phyloP scores from a whole-genome alignment of 2,797 vertebrate genomes.

The Corythornis leucogaster region DNA sequence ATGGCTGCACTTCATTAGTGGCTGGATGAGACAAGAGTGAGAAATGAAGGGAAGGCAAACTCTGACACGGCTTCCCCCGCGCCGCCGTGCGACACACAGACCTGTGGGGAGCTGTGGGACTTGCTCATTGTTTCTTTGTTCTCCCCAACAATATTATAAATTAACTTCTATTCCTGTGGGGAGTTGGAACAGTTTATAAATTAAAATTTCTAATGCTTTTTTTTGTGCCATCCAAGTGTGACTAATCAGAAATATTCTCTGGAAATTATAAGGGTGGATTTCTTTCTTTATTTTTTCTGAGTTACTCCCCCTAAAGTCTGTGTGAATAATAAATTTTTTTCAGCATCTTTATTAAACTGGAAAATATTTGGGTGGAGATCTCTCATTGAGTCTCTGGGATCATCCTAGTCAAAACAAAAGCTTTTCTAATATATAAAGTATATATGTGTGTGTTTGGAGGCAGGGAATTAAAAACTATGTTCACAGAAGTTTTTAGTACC shows the following conservation, averaged over 20 bases:
- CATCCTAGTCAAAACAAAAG: background rate
- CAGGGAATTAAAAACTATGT: background rate
- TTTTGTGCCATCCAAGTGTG: background rate
- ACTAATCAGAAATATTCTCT: slow-evolving; percentile 38
- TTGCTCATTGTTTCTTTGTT: slow-evolving; percentile 20
- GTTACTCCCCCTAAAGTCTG: background rate
- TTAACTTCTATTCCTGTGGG: slow-evolving; percentile 15
- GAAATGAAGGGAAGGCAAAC: background rate
- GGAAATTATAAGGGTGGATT: background rate
- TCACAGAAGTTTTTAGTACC: background rate
- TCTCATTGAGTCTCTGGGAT: background rate
- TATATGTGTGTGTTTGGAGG: background rate
- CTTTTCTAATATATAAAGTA: background rate
- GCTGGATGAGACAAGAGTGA: background rate
- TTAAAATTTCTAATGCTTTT: background rate
- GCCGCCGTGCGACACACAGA: background rate
- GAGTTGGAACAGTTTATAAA: slow-evolving; percentile 29
- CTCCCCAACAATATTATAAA: slow-evolving; percentile 12
- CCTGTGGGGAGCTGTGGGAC: background rate
- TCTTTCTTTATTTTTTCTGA: background rate
- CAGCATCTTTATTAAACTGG: background rate
- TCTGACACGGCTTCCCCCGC: background rate
- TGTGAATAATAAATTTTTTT: slow-evolving; percentile 6
- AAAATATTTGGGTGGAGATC: background rate
- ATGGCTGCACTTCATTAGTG: background rate